Evolutionary conservation across 2,888 invertebrate genomes (phyloP).

Genomic region (Drosophila leonis): DNA sequence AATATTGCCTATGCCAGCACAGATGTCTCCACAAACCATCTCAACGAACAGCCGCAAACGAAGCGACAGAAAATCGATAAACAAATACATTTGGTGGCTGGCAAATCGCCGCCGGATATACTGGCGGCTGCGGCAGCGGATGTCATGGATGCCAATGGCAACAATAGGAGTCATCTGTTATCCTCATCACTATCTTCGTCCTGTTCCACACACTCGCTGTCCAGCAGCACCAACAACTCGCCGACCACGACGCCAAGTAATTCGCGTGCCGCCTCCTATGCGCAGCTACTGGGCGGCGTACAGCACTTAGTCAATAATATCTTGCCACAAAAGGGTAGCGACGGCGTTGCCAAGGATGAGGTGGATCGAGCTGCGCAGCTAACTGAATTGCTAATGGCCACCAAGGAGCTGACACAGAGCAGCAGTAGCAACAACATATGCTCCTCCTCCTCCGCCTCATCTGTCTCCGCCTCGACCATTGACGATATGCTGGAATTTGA

Average conservation of each 20-base stretch:
- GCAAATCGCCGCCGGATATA: slow-evolving; percentile 72
- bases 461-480: slow-evolving; percentile 39
- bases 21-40: slow-evolving; percentile 34
- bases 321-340: slow-evolving; percentile 66
- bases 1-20: slow-evolving; percentile 42
- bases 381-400: slow-evolving; percentile 72
- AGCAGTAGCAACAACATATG: slow-evolving; percentile 14
- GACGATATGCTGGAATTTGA: slow-evolving; percentile 85
- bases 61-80: slow-evolving; percentile 91
- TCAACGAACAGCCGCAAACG: slow-evolving; percentile 92
- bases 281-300: slow-evolving; percentile 77
- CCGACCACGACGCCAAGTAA: slow-evolving; percentile 79
- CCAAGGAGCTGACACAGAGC: slow-evolving; percentile 28
- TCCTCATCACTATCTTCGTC: slow-evolving; percentile 82
- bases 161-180: slow-evolving; percentile 66
- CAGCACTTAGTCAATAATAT: slow-evolving; percentile 72
- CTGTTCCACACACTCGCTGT: slow-evolving; percentile 77
- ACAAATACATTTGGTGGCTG: slow-evolving; percentile 61
- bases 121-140: slow-evolving; percentile 37
- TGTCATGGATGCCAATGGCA: slow-evolving; percentile 68
- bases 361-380: slow-evolving; percentile 78
- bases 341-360: slow-evolving; percentile 75
- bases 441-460: slow-evolving; percentile 16
- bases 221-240: slow-evolving; percentile 75
- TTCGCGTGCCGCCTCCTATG: slow-evolving; percentile 78